Evolutionary conservation across 1,140 invertebrate genomes (phyloP), one percentile per base, ranked within the genome.

Genomic region (Habropoda laboriosa): DNA sequence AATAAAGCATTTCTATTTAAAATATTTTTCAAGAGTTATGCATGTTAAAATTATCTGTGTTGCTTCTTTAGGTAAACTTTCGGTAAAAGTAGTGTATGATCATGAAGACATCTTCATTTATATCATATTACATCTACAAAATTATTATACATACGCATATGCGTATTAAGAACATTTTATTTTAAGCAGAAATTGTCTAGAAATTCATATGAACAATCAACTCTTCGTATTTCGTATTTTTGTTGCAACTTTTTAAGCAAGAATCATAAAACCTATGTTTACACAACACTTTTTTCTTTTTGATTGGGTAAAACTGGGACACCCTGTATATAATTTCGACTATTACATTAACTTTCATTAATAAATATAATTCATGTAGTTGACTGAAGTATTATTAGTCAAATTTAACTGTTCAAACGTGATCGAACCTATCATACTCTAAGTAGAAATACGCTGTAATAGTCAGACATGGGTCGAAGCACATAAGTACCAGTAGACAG

Each of bases 341-440:
- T n/a, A n/a, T n/a, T n/a, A n/a, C n/a, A n/a, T n/a, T n/a, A n/a
- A n/a, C n/a, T n/a, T n/a, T n/a, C n/a, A n/a, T n/a, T n/a, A n/a
- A n/a, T n/a, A n/a, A n/a, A n/a, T n/a, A n/a, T n/a, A n/a, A n/a
- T n/a, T 49, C 47, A 18, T 21, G 47, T 18, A 49, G 47, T n/a
- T n/a, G n/a, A n/a, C n/a, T n/a, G n/a, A 63, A 38, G 6, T 8
- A 18, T 0, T 24, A 10, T 0, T 21, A n/a, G 21, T 42, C 40
- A 6, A 5, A 42, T 42, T n/a, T n/a, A n/a, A 42, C 12, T 6
- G 21, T 3, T 64, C 24, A 42, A 10, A 30, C 45, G 18, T 63
- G 12, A 4, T 35, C 30, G 18, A 5, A 30, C 3, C 3, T 5
- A 18, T 0, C 10, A 0, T 1, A n/a, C 24, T 13, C 1, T 21